Evolutionary conservation across 2,113 vertebrate species (phyloP).

Genomic region (Oriolus oriolus): DNA sequence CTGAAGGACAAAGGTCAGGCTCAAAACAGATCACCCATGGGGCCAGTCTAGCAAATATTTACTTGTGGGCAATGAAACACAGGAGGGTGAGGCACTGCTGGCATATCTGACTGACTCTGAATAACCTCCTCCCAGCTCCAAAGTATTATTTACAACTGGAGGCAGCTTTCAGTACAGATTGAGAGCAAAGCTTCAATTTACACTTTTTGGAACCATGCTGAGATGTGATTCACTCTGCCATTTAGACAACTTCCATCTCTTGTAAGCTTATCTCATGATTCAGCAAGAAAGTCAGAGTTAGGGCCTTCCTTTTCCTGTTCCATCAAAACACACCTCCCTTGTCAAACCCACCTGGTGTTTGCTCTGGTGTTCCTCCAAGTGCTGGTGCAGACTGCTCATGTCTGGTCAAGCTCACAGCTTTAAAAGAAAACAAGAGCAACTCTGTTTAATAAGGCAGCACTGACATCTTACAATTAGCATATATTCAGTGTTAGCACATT

Average conservation of each 20-base stretch:
- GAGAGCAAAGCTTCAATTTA: not conserved
- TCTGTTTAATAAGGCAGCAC: constrained; percentile 67
- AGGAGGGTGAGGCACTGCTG: not conserved
- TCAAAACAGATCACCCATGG: not conserved
- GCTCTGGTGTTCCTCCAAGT: constrained; percentile 82
- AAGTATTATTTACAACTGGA: not conserved
- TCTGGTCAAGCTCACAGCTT: constrained; percentile 94
- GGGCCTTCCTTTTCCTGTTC: not conserved
- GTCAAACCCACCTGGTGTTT: constrained; percentile 75
- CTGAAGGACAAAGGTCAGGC: not conserved
- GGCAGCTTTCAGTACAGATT: not conserved
- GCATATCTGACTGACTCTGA: not conserved
- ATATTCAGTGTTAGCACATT: constrained; percentile 23
- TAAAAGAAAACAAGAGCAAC: constrained; percentile 68
- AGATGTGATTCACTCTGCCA: not conserved
- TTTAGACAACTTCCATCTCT: not conserved
- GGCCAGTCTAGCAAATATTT: not conserved
- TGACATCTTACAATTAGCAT: constrained; percentile 46
- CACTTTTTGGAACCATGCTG: not conserved
- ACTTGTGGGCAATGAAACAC: not conserved
- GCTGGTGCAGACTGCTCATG: constrained; percentile 96
- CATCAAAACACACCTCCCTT: constrained; percentile 6
- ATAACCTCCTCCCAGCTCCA: not conserved
- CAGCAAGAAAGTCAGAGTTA: not conserved
- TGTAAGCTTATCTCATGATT: not conserved